Percentiles rank a stretch among this genome's conserved stretches.
These are phyloP conservation scores for Empis livida DNA, from an alignment of 2,888 invertebrate species.

Conservation along the genomic window DNA sequence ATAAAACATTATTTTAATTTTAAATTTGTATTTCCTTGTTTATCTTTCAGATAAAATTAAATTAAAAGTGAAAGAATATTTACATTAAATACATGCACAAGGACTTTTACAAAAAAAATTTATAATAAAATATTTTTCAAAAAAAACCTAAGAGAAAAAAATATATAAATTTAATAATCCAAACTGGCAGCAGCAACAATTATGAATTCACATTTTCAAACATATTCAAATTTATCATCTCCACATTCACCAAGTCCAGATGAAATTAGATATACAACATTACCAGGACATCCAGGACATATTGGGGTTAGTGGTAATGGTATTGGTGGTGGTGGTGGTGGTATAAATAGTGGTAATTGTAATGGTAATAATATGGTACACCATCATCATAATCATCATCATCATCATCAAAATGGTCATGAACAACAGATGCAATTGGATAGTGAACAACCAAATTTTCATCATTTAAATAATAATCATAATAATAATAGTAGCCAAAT, in stretches of 20 bases:
- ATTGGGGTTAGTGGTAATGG: background rate
- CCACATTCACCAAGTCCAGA: slow-evolving; percentile 60
- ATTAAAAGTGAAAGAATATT: too few relatives aligned
- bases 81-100: too few relatives aligned
- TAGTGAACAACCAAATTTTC: slow-evolving; percentile 15
- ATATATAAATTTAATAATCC: slow-evolving; percentile 29
- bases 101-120: too few relatives aligned
- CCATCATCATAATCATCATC: slow-evolving; percentile 14
- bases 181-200: slow-evolving; percentile 76
- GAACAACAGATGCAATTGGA: slow-evolving; percentile 8
- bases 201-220: slow-evolving; percentile 81
- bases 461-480: slow-evolving; percentile 21
- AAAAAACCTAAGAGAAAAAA: too few relatives aligned
- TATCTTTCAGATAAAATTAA: too few relatives aligned
- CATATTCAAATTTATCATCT: slow-evolving; percentile 62
- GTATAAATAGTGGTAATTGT: slow-evolving; percentile 3
- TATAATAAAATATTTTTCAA: too few relatives aligned
- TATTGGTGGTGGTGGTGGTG: slow-evolving; percentile 5
- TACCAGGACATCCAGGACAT: slow-evolving; percentile 23
- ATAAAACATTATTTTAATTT: too few relatives aligned
- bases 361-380: slow-evolving; percentile 14
- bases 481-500: slow-evolving; percentile 32
- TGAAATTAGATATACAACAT: slow-evolving; percentile 44
- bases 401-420: slow-evolving; percentile 14
- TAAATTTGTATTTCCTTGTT: too few relatives aligned